Base-by-base conservation (phyloP, 2,888 invertebrate genomes). In the Hirtodrosophila histrioides region DNA sequence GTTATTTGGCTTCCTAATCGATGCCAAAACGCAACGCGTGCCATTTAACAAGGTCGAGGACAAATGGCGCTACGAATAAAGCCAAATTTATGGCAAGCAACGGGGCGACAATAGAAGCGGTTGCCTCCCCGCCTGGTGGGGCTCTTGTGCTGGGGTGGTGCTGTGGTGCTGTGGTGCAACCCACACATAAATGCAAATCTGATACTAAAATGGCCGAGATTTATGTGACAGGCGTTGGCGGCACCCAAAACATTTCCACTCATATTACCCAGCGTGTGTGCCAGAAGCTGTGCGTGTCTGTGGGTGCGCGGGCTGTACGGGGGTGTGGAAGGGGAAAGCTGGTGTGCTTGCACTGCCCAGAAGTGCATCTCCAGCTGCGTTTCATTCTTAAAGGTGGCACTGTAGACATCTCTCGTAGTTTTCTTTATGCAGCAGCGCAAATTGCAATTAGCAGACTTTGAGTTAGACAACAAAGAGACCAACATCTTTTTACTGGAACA, bases 41-140 rank as follows among this genome's bases (percentile, higher is more conserved):
- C 78, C 58, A 44, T 69, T 65, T 65, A 72, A 72, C 86, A 82
- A 87, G 82, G 82, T 86, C 88, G 80, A 67, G 80, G 86, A 68
- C 80, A 78, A 60, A 66, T 55, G 61, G 46, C 49, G 63, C 36
- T 58, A 31, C 35, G 29, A 57, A 41, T 9, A 35, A 35, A 12
- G 36, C 31, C 54, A 58, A 79, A 85, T 87, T 87, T 87, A 85
- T 82, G 67, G 79, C 72, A 60, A 60, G 74, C 64, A 55, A 76
- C 46, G n/a, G n/a, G n/a, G n/a, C n/a, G 53, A 55, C 57, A 63
- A 70, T 63, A 40, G 31, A 56, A 40, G 40, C 11, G 54, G 31
- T 31, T 46, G 10, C 17, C 17, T 17, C n/a, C n/a, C n/a, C n/a
- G 17, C 17, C 17, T 17, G 40, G 27, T 40, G 39, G 12, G 39